Conservation (phyloP, 2,797 vertebrate species). For the Sparus aurata region DNA sequence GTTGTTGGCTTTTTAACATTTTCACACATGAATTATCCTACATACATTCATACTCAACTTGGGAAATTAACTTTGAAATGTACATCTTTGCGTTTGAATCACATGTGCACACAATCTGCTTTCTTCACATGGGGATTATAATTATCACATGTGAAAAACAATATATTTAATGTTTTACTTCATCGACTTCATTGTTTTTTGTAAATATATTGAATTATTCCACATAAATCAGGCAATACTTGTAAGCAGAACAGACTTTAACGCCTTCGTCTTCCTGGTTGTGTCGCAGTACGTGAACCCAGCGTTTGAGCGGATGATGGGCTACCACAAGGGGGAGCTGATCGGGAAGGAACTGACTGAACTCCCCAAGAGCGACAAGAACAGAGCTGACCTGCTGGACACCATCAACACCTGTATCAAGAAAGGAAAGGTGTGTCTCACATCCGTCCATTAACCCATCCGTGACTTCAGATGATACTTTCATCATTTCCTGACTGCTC, state of each 20-base stretch:
- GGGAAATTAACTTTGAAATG: too few species aligned
- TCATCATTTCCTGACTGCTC: not conserved
- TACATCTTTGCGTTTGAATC: too few species aligned
- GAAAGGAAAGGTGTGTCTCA: conserved; percentile 91
- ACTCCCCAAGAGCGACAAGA: conserved; percentile 94
- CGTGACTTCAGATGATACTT: not conserved
- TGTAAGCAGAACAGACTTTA: not conserved
- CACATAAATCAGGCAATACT: too few species aligned
- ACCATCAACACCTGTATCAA: conserved; percentile 94
- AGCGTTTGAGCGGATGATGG: conserved; percentile 96
- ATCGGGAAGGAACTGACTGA: conserved; percentile 94
- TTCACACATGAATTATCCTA: too few species aligned
- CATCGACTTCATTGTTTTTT: too few species aligned
- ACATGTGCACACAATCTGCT: too few species aligned
- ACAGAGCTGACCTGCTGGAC: conserved; percentile 91
- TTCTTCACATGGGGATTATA: too few species aligned
- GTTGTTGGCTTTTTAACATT: too few species aligned
- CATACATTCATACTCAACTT: too few species aligned
- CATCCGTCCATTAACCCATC: not conserved
- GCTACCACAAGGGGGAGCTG: conserved; percentile 93
- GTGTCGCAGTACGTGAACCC: conserved; percentile 94
- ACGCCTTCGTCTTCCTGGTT: not conserved
- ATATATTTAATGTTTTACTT: too few species aligned
- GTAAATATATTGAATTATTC: too few species aligned
- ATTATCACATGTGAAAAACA: too few species aligned